phyloP scores from a whole-genome alignment of 2,888 invertebrate species.

The Macaria liturata region DNA sequence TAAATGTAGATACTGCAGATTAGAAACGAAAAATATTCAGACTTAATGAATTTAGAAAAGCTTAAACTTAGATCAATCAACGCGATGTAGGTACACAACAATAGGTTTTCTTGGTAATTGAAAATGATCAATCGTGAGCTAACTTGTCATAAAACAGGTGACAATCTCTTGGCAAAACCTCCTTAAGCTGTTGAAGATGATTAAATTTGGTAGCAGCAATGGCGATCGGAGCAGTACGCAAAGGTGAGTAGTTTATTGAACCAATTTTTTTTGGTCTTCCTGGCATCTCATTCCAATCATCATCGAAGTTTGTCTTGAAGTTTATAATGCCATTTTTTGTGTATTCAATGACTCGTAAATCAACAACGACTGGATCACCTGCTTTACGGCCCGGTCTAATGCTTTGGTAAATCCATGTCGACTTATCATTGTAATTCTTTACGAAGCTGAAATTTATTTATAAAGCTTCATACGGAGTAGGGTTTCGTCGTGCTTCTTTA shows the following conservation, averaged over 20 bases:
- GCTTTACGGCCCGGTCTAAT: slow-evolving; percentile 24
- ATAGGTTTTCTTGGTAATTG: no score
- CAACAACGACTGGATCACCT: slow-evolving; percentile 22
- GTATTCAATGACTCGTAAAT: slow-evolving; percentile 10
- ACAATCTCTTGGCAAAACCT: no score
- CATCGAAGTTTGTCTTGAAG: slow-evolving; percentile 10
- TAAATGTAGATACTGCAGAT: no score
- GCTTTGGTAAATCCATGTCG: slow-evolving; percentile 20
- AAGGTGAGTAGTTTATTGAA: slow-evolving; percentile 4
- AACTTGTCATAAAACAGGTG: no score
- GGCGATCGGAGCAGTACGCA: no score
- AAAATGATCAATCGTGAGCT: no score
- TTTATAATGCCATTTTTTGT: slow-evolving; percentile 5
- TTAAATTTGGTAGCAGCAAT: no score
- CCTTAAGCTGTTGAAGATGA: no score
- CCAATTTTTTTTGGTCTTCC: slow-evolving; percentile 7
- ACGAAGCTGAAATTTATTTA: slow-evolving; percentile 24
- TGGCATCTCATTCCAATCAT: slow-evolving; percentile 5
- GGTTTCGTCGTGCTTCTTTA: slow-evolving; percentile 14
- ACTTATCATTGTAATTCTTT: slow-evolving; percentile 20
- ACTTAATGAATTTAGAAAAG: no score
- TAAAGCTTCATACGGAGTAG: slow-evolving; percentile 22
- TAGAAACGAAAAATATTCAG: no score
- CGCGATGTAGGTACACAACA: no score
- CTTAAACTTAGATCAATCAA: no score